Evolutionary conservation across 2,888 invertebrate species (phyloP).

Genomic region (Drosophila anomelani): DNA sequence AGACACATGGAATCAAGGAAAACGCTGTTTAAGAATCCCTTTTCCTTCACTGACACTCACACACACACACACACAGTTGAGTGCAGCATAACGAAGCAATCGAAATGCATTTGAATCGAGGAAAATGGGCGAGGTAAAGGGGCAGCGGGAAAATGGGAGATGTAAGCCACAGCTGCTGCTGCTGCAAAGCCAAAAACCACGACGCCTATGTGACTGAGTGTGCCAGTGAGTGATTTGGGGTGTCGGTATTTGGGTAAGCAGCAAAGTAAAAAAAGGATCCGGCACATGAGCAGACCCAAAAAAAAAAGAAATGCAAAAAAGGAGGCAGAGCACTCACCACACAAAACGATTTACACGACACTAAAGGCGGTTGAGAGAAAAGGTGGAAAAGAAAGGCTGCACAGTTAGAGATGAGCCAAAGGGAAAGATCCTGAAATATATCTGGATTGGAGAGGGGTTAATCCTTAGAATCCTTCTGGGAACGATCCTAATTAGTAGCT

Average conservation of each 20-base stretch:
- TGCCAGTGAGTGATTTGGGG: constrained; percentile 32
- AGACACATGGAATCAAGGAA: constrained; percentile 62
- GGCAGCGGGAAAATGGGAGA: constrained; percentile 18
- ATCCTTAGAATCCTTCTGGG: not conserved
- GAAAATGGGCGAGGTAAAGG: constrained; percentile 18
- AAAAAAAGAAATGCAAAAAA: constrained; percentile 36
- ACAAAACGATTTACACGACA: constrained; percentile 78
- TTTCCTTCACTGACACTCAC: constrained; percentile 21
- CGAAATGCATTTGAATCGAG: constrained; percentile 75
- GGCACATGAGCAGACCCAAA: constrained; percentile 36
- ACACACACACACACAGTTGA: constrained; percentile 56
- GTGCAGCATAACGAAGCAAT: constrained; percentile 66
- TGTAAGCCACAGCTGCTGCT: constrained; percentile 50
- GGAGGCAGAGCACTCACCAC: constrained; percentile 66
- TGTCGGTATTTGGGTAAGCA: constrained; percentile 35
- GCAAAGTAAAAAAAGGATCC: constrained; percentile 27
- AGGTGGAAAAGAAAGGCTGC: constrained; percentile 6
- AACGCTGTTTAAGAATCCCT: constrained; percentile 63
- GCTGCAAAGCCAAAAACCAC: constrained; percentile 36
- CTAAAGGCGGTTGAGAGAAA: constrained; percentile 55
- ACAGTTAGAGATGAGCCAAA: constrained; percentile 29
- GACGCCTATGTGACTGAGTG: constrained; percentile 18
- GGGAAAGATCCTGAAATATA: not conserved
- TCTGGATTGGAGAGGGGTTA: not conserved
- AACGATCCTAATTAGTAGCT: not conserved